Percentiles rank a stretch among this genome's conserved stretches.
These are phyloP conservation scores for Sardina pilchardus DNA, from an alignment of 2,113 vertebrate genomes.

Conservation along the genomic window DNA sequence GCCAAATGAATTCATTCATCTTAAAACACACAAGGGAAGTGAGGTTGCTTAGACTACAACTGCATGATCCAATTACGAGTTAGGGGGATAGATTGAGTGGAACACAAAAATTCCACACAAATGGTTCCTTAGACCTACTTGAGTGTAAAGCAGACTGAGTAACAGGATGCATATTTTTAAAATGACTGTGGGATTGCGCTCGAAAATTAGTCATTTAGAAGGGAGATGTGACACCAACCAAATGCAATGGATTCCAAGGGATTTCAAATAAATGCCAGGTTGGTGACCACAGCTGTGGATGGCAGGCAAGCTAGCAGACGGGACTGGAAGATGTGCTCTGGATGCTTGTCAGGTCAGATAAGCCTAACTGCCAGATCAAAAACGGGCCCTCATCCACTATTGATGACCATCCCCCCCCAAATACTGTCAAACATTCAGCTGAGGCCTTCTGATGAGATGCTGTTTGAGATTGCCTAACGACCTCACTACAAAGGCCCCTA, in stretches of 20 bases:
- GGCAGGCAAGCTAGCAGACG: slow-evolving; percentile 29
- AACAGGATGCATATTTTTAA: neutral
- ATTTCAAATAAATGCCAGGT: slow-evolving; percentile 28
- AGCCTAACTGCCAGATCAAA: slow-evolving; percentile 37
- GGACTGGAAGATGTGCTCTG: slow-evolving; percentile 8
- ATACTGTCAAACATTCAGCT: slow-evolving; percentile 23
- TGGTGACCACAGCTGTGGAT: slow-evolving; percentile 33
- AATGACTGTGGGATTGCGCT: neutral
- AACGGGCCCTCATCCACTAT: slow-evolving; percentile 29
- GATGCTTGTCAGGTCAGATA: slow-evolving; percentile 38
- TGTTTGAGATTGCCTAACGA: slow-evolving; percentile 25
- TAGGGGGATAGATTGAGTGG: neutral
- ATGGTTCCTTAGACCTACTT: neutral
- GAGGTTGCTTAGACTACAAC: slow-evolving; percentile 19
- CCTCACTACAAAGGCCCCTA: slow-evolving; percentile 9
- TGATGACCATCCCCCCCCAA: slow-evolving; percentile 18
- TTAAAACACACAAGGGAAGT: slow-evolving; percentile 31
- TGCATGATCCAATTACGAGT: slow-evolving; percentile 16
- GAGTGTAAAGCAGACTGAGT: neutral
- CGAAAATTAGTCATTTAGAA: neutral
- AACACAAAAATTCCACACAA: slow-evolving; percentile 15
- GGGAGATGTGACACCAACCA: neutral
- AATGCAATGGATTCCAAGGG: slow-evolving; percentile 4
- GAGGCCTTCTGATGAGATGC: slow-evolving; percentile 18
- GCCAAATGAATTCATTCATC: slow-evolving; percentile 39